A percentile compares a stretch with the other conserved stretches of the same genome.
Evolutionary conservation across 2,113 vertebrate species (phyloP).

Genomic region (Alces alces): DNA sequence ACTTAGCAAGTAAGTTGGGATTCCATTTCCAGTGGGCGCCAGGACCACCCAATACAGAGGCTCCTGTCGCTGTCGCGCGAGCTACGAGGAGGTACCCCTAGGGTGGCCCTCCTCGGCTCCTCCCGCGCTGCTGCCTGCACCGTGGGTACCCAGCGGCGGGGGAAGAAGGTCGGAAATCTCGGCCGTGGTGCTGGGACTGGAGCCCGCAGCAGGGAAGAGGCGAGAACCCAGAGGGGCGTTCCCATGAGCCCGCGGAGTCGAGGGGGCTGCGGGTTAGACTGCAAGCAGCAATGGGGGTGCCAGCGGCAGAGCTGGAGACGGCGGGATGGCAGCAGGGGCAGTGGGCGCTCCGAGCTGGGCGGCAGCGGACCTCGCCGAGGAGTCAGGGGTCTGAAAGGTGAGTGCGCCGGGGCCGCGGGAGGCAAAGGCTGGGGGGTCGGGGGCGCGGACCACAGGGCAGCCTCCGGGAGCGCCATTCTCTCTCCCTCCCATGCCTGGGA

Average conservation of each 20-base stretch:
- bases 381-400: neutral
- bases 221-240: neutral
- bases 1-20: neutral
- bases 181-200: neutral
- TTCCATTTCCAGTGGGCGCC: neutral
- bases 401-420: neutral
- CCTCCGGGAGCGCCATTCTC: neutral
- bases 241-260: neutral
- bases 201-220: neutral
- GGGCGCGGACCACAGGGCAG: neutral
- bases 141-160: rapidly evolving
- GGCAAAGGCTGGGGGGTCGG: neutral
- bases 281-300: neutral
- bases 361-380: neutral
- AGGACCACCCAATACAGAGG: rapidly evolving
- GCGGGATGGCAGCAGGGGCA: neutral
- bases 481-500: neutral
- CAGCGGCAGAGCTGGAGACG: neutral
- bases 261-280: neutral
- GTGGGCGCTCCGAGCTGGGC: neutral
- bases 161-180: neutral
- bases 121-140: neutral
- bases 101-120: neutral
- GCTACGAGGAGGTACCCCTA: neutral
- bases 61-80: neutral